Base-by-base conservation (phyloP, 2,888 invertebrate species). In the Diploptera punctata region DNA sequence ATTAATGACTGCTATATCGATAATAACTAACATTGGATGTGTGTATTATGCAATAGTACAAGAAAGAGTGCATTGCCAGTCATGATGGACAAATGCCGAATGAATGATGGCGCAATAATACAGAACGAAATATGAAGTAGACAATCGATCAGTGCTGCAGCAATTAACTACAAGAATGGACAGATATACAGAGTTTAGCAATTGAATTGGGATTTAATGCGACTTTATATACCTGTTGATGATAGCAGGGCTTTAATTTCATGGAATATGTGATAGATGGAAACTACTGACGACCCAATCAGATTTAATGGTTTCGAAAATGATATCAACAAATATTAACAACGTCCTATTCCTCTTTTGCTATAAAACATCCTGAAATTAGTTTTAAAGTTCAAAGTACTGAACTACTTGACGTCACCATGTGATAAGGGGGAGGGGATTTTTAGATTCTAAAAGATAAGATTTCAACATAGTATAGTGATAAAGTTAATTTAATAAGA, bases 281-380 rank as follows among this genome's bases (percentile, higher is more conserved):
- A 57, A 7, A 5, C 31, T 16, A 31, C 0, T 1, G 29, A 57
- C n/a, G 24, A n/a, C 3, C 57, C 21, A 26, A 65, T 47, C 65
- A 65, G 47, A 65, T 65, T 65, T 65, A 47, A 47, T 29, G 65
- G 65, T 47, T 47, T 65, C 47, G 44, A 65, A 65, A 52, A 68
- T 52, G 19, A 54, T n/a, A n/a, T 44, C 16, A 29, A 33, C 68
- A 68, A 54, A 68, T 33, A 54, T 68, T 65, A 65, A 47, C 47
- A 18, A 24, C 33, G 33, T 7, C 33, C 7, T n/a, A n/a, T n/a
- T n/a, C n/a, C n/a, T n/a, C n/a, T n/a, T n/a, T n/a, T n/a, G n/a
- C n/a, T n/a, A n/a, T n/a, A n/a, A n/a, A n/a, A n/a, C n/a, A n/a
- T n/a, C n/a, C n/a, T n/a, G n/a, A n/a, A n/a, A n/a, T n/a, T n/a